These are phyloP conservation scores for Asteroscopus sphinx DNA, from an alignment of 2,888 invertebrate genomes.

Conservation along the genomic window DNA sequence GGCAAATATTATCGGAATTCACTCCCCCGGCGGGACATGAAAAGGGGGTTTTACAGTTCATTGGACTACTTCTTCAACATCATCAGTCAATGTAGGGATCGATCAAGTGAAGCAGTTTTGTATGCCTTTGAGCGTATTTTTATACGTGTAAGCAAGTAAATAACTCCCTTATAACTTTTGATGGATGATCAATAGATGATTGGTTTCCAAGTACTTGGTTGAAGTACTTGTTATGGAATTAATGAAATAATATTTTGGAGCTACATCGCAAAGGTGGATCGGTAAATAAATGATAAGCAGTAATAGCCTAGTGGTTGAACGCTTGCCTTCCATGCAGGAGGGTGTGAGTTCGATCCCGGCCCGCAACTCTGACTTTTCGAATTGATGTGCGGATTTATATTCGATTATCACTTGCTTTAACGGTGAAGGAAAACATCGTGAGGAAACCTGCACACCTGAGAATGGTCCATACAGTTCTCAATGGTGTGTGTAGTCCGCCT, in stretches of 20 bases:
- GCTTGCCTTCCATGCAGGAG: no score
- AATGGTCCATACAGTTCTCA: no score
- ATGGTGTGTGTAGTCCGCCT: no score
- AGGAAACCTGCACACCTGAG: no score
- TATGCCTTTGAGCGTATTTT: constrained; percentile 11
- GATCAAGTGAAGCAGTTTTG: constrained; percentile 25
- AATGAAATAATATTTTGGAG: background rate
- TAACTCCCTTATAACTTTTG: constrained; percentile 18
- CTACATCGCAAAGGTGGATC: constrained; percentile 10
- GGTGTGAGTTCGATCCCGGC: no score
- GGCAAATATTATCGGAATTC: constrained; percentile 55
- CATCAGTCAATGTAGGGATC: constrained; percentile 44
- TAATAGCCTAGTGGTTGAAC: no score
- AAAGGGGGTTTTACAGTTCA: constrained; percentile 48
- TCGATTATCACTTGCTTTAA: no score
- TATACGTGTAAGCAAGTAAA: background rate
- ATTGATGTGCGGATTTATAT: no score
- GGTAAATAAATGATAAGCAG: constrained; percentile 32
- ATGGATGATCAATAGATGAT: constrained; percentile 30
- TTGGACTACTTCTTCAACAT: constrained; percentile 40
- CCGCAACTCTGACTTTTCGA: no score
- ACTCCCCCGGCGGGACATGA: constrained; percentile 32
- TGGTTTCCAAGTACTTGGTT: constrained; percentile 12
- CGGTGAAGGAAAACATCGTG: no score
- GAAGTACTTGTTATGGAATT: constrained; percentile 17